Evolutionary conservation across 2,888 invertebrate species (phyloP).

Genomic region (Hirtodrosophila alboralis): DNA sequence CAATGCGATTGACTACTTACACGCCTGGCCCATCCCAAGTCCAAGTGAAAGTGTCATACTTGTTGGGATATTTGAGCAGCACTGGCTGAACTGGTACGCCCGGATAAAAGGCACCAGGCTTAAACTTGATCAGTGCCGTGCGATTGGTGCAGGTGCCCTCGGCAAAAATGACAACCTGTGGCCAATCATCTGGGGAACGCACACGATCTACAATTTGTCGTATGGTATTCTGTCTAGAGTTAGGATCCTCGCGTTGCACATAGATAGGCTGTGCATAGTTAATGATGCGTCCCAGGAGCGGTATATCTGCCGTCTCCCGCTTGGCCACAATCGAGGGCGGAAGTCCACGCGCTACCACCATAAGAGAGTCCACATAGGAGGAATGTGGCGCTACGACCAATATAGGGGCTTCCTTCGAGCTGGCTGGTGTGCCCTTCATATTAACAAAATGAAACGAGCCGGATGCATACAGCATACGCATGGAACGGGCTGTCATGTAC

Average conservation of each 20-base stretch:
- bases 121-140: constrained; percentile 94
- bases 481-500: constrained; percentile 87
- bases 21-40: constrained; percentile 97
- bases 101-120: constrained; percentile 96
- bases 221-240: constrained; percentile 95
- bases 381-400: constrained; percentile 96
- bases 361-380: constrained; percentile 94
- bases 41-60: constrained; percentile 95
- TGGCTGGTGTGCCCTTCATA: constrained; percentile 88
- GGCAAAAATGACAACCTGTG: constrained; percentile 95
- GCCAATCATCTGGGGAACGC: constrained; percentile 94
- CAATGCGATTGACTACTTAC: constrained; percentile 86
- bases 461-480: constrained; percentile 90
- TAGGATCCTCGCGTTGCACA: constrained; percentile 96
- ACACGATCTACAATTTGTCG: constrained; percentile 94
- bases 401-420: constrained; percentile 90
- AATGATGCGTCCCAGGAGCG: constrained; percentile 96
- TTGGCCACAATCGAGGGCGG: constrained; percentile 96
- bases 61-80: constrained; percentile 94
- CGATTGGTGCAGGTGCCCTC: constrained; percentile 99
- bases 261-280: constrained; percentile 98
- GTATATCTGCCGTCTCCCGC: constrained; percentile 91
- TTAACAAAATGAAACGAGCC: constrained; percentile 93
- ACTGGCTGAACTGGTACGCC: constrained; percentile 98
- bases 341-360: constrained; percentile 90